Conservation (phyloP, 2,113 vertebrate species). For the Propithecus coquereli region DNA sequence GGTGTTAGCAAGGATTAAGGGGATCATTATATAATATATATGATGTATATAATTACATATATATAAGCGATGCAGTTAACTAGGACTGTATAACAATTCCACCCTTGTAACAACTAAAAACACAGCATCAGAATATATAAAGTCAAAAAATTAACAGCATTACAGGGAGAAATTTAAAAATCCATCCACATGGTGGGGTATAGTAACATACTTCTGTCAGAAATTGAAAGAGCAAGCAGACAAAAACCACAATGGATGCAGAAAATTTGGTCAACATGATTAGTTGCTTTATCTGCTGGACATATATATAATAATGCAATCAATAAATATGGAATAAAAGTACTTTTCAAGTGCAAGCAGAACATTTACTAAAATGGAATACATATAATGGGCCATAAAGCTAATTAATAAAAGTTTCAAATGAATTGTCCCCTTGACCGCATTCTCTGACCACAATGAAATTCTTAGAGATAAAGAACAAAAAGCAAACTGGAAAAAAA, state of each 20-base stretch:
- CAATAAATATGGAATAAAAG: neutral
- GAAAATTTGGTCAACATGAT: neutral
- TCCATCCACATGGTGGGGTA: neutral
- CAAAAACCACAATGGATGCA: neutral
- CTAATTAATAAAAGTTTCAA: neutral
- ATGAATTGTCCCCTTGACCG: neutral
- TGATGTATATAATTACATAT: no score
- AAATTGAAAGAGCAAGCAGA: neutral
- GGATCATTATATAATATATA: neutral
- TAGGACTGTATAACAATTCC: neutral
- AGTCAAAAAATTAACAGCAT: neutral
- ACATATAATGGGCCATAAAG: neutral
- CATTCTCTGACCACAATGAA: neutral
- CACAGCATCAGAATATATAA: neutral
- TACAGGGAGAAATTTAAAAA: neutral
- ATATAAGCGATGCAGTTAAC: neutral
- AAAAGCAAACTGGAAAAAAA: neutral
- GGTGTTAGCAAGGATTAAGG: neutral
- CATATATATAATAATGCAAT: neutral
- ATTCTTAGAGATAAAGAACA: neutral
- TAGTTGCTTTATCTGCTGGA: neutral
- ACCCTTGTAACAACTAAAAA: neutral
- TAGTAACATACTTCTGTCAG: neutral
- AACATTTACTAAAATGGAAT: neutral
- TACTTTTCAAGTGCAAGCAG: neutral